Evolutionary conservation across 1,140 invertebrate genomes (phyloP).

Genomic region (Anthonomus grandis): DNA sequence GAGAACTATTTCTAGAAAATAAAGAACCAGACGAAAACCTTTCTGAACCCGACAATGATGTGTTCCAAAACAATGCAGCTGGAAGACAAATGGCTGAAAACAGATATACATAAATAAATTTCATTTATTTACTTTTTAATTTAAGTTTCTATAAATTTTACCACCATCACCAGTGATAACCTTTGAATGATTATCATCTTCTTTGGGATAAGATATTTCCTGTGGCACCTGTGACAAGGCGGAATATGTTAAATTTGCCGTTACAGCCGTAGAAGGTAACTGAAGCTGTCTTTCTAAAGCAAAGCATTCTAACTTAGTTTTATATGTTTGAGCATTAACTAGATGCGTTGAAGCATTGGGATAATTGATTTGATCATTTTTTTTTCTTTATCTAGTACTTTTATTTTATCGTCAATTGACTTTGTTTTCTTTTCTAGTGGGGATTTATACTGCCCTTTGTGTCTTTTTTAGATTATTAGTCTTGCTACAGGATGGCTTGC

Average conservation of each 20-base stretch:
- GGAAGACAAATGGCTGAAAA: slow-evolving; percentile 9
- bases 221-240: background rate
- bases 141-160: slow-evolving; percentile 7
- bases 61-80: too few species aligned
- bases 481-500: slow-evolving; percentile 1
- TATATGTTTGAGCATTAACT: too few species aligned
- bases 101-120: slow-evolving; percentile 8
- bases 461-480: slow-evolving; percentile 5
- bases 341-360: too few species aligned
- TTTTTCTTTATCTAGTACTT: slow-evolving; percentile 4
- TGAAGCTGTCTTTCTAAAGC: slow-evolving; percentile 5
- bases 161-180: slow-evolving; percentile 2
- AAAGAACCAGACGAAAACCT: too few species aligned
- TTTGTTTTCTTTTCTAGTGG: slow-evolving; percentile 4
- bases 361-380: slow-evolving; percentile 4
- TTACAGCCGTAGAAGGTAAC: slow-evolving; percentile 4
- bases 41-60: too few species aligned
- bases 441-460: slow-evolving; percentile 4
- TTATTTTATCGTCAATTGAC: slow-evolving; percentile 1
- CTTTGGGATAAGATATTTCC: slow-evolving; percentile 4
- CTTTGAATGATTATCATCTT: slow-evolving; percentile 3
- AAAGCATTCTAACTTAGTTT: slow-evolving; percentile 6
- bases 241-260: slow-evolving; percentile 1
- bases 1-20: slow-evolving; percentile 10
- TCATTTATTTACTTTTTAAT: too few species aligned